These are phyloP conservation scores for Platysteira castanea DNA, from an alignment of 2,113 vertebrate genomes.

Conservation along the genomic window DNA sequence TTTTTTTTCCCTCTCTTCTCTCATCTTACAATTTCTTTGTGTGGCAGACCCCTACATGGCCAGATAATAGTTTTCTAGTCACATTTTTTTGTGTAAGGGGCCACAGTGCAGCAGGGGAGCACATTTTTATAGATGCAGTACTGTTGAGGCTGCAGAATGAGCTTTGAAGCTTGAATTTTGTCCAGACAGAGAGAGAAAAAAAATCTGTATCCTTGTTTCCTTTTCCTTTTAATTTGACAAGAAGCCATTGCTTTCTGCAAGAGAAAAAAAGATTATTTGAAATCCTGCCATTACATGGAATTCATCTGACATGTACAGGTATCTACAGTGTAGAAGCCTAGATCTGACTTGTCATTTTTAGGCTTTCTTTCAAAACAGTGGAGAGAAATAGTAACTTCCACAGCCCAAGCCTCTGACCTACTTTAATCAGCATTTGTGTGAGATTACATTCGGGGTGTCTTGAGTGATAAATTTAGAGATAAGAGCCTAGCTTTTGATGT, in stretches of 20 bases:
- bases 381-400: neutral
- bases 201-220: neutral
- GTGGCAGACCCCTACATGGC: neutral
- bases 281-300: neutral
- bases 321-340: neutral
- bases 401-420: neutral
- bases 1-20: neutral
- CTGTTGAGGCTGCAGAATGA: neutral
- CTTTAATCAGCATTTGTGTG: neutral
- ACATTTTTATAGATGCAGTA: neutral
- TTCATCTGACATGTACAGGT: neutral
- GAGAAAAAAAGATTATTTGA: neutral
- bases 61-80: neutral
- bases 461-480: neutral
- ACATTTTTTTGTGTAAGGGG: neutral
- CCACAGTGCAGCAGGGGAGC: neutral
- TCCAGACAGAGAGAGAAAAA: neutral
- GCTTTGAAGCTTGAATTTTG: neutral
- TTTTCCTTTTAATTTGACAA: neutral
- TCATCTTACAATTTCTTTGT: neutral
- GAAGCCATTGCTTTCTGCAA: neutral
- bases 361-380: neutral
- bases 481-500: neutral
- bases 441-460: neutral
- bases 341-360: neutral